These are phyloP conservation scores for Zele albiditarsus DNA, from an alignment of 2,888 invertebrate genomes.

Conservation along the genomic window DNA sequence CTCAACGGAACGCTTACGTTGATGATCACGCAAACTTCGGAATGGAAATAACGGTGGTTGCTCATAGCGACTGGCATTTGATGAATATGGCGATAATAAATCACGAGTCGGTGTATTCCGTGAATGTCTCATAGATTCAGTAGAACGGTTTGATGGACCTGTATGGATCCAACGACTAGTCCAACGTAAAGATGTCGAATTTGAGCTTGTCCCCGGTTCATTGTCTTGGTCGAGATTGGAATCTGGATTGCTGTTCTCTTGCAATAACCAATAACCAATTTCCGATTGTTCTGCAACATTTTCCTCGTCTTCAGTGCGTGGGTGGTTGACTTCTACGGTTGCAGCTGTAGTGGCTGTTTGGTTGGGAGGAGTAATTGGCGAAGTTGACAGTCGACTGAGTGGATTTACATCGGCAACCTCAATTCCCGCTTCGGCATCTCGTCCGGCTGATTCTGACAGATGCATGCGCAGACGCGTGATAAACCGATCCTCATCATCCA, in stretches of 20 bases:
- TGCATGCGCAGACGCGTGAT: neutral
- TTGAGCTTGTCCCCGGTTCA: slow-evolving; percentile 47
- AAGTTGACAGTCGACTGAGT: neutral
- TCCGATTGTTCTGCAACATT: slow-evolving; percentile 62
- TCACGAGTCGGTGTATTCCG: slow-evolving; percentile 39
- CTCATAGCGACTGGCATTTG: slow-evolving; percentile 60
- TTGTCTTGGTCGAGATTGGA: slow-evolving; percentile 63
- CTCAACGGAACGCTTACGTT: slow-evolving; percentile 40
- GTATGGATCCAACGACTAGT: slow-evolving; percentile 67
- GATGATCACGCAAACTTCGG: slow-evolving; percentile 60
- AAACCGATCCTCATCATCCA: neutral
- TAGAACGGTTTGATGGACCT: slow-evolving; percentile 50
- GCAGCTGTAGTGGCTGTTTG: neutral
- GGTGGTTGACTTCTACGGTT: neutral
- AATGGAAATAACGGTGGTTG: slow-evolving; percentile 64
- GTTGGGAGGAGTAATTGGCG: neutral
- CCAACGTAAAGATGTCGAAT: slow-evolving; percentile 50
- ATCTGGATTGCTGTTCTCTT: slow-evolving; percentile 67
- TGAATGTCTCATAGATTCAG: slow-evolving; percentile 40
- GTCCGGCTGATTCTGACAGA: neutral
- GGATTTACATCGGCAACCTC: slow-evolving; percentile 1
- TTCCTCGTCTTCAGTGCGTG: slow-evolving; percentile 48
- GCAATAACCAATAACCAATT: slow-evolving; percentile 66
- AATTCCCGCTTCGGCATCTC: slow-evolving; percentile 4
- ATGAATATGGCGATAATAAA: slow-evolving; percentile 60